A percentile compares a stretch with the other conserved stretches of the same genome.
Evolutionary conservation across 1,140 invertebrate genomes (phyloP).

Genomic region (Radopholus similis): DNA sequence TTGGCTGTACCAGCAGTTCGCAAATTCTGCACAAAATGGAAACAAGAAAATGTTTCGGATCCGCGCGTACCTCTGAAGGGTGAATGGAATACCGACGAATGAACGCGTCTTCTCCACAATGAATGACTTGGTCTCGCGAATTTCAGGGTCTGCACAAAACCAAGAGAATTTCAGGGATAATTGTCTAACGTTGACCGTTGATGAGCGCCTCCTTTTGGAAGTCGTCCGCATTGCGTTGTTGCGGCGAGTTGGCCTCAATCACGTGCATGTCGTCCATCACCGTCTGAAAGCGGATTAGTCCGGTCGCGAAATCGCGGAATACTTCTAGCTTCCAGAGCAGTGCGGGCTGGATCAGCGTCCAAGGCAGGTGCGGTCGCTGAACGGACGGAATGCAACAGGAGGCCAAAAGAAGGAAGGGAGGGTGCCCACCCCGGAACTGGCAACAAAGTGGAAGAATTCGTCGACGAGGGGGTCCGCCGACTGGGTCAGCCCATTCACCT

Average conservation of each 20-base stretch:
- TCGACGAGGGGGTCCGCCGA: conserved; percentile 29
- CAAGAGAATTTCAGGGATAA: too few species aligned
- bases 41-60: background rate
- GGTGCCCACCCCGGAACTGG: conserved; percentile 2
- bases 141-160: too few species aligned
- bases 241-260: conserved; percentile 22
- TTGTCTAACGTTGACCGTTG: too few species aligned
- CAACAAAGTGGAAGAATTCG: conserved; percentile 33
- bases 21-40: conserved; percentile 28
- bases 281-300: conserved; percentile 21
- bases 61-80: conserved; percentile 38
- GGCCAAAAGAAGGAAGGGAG: background rate
- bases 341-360: conserved; percentile 37
- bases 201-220: conserved; percentile 11
- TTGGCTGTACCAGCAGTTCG: conserved; percentile 38
- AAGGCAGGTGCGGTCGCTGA: conserved; percentile 23
- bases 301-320: background rate
- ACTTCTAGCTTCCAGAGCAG: conserved; percentile 52
- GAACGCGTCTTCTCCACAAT: conserved; percentile 37
- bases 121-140: conserved; percentile 33
- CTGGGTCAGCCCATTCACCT: background rate
- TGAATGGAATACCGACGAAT: conserved; percentile 49
- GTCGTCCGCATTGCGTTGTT: conserved; percentile 5
- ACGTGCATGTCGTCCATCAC: conserved; percentile 50
- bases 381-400: background rate